A percentile compares a stretch with the other conserved stretches of the same genome.
Evolutionary conservation across 2,888 invertebrate species (phyloP).

Genomic region (Lysandra coridon): DNA sequence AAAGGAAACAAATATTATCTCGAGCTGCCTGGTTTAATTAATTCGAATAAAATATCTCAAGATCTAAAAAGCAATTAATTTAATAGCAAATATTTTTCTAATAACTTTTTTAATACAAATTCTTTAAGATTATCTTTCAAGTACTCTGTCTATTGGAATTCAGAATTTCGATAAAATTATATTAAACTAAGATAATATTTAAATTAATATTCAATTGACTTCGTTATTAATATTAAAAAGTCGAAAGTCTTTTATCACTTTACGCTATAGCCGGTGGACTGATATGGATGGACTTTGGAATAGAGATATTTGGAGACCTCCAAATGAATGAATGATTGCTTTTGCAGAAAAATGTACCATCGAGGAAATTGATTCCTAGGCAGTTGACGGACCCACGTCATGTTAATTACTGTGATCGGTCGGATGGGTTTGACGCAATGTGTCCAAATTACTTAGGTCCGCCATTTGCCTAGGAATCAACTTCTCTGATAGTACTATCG

Average conservation of each 20-base stretch:
- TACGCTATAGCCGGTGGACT: neutral
- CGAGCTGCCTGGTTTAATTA: neutral
- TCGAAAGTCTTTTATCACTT: neutral
- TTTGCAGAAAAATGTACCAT: neutral
- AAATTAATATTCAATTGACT: too few relatives aligned
- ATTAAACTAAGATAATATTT: neutral
- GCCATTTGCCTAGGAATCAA: too few relatives aligned
- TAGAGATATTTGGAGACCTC: neutral
- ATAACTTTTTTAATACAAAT: neutral
- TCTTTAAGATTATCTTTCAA: neutral
- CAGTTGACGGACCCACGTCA: too few relatives aligned
- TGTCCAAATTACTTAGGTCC: too few relatives aligned
- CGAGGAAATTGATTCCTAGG: too few relatives aligned
- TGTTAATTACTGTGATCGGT: too few relatives aligned
- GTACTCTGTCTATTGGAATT: neutral
- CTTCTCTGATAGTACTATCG: neutral
- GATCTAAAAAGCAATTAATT: neutral
- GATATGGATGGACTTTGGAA: neutral
- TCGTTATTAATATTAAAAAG: neutral
- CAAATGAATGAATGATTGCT: neutral
- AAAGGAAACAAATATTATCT: slow-evolving; percentile 17
- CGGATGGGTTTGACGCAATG: too few relatives aligned
- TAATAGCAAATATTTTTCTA: neutral
- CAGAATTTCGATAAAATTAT: neutral
- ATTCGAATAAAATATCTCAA: neutral